Evolutionary conservation across 2,797 vertebrate species (phyloP).

Genomic region (Pyrocephalus nanus): DNA sequence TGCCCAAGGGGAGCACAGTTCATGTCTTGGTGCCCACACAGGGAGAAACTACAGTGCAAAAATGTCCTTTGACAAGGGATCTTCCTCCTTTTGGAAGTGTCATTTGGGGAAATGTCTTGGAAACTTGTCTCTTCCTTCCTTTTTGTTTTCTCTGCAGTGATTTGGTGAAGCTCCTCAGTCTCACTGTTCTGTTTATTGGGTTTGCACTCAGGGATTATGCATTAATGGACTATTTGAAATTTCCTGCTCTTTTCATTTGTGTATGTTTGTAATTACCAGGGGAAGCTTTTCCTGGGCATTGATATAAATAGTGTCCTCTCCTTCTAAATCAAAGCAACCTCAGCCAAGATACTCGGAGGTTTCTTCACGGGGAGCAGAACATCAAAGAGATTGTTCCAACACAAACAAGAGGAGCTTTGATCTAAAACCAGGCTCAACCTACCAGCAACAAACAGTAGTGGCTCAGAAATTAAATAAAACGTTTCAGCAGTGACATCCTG

Average conservation of each 20-base stretch:
- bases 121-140: neutral
- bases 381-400: neutral
- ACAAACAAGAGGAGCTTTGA: conserved; percentile 36
- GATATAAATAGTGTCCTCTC: neutral
- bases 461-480: neutral
- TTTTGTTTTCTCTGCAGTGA: neutral
- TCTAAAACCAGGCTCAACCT: conserved; percentile 10
- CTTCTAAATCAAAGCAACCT: neutral
- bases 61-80: neutral
- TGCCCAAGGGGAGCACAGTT: neutral
- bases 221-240: neutral
- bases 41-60: neutral
- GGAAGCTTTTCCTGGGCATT: neutral
- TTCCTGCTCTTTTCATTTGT: neutral
- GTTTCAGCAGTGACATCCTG: neutral
- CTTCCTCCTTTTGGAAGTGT: neutral
- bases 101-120: neutral
- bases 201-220: neutral
- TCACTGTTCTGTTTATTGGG: neutral
- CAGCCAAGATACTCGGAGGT: neutral
- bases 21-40: accelerated
- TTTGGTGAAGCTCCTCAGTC: neutral
- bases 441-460: neutral
- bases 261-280: neutral
- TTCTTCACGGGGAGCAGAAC: neutral